A percentile compares a stretch with the other conserved stretches of the same genome.
Conservation (phyloP, 2,797 vertebrate genomes). For the Bradypodion pumilum region DNA sequence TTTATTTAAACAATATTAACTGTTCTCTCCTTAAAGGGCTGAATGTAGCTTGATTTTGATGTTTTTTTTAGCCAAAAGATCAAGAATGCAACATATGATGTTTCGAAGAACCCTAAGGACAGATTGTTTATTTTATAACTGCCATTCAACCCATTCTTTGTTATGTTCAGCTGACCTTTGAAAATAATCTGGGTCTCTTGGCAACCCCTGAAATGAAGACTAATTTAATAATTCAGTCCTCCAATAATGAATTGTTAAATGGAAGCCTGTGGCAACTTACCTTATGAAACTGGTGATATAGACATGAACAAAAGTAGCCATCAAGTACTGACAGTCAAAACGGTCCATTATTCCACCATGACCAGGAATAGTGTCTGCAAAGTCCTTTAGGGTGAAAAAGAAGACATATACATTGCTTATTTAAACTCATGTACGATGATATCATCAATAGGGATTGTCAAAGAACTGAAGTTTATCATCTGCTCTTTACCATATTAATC, state of each 20-base stretch:
- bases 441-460: neutral
- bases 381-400: slow-evolving; percentile 82
- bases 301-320: slow-evolving; percentile 97
- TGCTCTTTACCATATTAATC: neutral
- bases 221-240: neutral
- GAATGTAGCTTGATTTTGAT: neutral
- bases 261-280: slow-evolving; percentile 66
- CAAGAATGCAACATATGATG: neutral
- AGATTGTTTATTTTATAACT: neutral
- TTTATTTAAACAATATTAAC: neutral
- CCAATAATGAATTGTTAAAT: accelerated
- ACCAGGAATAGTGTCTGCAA: slow-evolving; percentile 94
- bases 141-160: neutral
- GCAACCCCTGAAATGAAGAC: neutral
- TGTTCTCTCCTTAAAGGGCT: too few relatives aligned
- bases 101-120: neutral
- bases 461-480: neutral
- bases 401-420: neutral
- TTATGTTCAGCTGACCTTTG: neutral
- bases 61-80: neutral
- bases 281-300: slow-evolving; percentile 97
- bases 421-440: neutral
- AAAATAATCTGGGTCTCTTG: neutral
- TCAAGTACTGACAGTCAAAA: slow-evolving; percentile 96
- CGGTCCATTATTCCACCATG: slow-evolving; percentile 98